Evolutionary conservation across 2,888 invertebrate genomes (phyloP).

Genomic region (Caenorhabditis becei): DNA sequence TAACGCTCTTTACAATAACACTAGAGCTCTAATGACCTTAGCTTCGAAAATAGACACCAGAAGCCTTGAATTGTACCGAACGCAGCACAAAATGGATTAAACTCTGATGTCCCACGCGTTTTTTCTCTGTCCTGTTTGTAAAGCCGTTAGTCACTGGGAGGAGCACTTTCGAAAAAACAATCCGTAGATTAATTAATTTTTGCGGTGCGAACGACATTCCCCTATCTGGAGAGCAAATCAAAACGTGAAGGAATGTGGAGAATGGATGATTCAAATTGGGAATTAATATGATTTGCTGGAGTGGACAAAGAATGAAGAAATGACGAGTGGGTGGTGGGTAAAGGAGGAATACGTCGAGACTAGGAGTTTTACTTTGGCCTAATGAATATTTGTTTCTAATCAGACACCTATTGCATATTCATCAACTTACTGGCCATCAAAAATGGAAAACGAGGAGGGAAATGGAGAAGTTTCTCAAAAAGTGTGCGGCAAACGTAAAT

Average conservation of each 20-base stretch:
- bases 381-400: constrained; percentile 57
- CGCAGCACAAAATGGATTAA: neutral
- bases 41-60: neutral
- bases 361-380: constrained; percentile 2
- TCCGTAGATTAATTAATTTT: constrained; percentile 57
- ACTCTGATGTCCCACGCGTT: neutral
- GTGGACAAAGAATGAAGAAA: constrained; percentile 35
- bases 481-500: constrained; percentile 46
- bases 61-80: neutral
- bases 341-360: neutral
- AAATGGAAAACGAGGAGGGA: constrained; percentile 5
- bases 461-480: constrained; percentile 19
- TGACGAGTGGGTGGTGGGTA: constrained; percentile 18
- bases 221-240: constrained; percentile 54
- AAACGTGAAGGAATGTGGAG: constrained; percentile 36
- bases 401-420: constrained; percentile 50
- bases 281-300: constrained; percentile 37
- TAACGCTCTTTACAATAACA: constrained; percentile 6
- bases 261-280: constrained; percentile 22
- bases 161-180: constrained; percentile 48
- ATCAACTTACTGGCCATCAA: constrained; percentile 18
- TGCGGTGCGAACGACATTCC: constrained; percentile 40
- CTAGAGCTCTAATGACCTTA: neutral
- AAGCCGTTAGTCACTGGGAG: constrained; percentile 20
- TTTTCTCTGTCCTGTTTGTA: neutral